A percentile compares a stretch with the other conserved stretches of the same genome.
Evolutionary conservation across 2,797 vertebrate species (phyloP).

Genomic region (Masticophis lateralis): DNA sequence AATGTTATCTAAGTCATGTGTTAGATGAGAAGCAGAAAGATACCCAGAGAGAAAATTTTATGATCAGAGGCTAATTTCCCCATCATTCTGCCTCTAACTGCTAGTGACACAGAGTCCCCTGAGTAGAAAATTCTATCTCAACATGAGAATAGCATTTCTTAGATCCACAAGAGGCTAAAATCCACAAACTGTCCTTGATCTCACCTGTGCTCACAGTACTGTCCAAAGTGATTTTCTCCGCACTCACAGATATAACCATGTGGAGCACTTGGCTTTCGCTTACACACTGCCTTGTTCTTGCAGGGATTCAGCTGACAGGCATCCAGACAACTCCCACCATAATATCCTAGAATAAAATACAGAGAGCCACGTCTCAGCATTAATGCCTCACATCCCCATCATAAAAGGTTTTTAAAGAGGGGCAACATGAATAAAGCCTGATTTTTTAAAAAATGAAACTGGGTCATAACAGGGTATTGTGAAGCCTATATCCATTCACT

Average conservation of each 20-base stretch:
- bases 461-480: neutral
- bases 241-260: slow-evolving; percentile 93
- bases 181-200: neutral
- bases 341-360: slow-evolving; percentile 80
- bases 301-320: slow-evolving; percentile 95
- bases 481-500: neutral
- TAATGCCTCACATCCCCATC: neutral
- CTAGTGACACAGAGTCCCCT: neutral
- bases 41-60: neutral
- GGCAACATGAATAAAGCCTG: neutral
- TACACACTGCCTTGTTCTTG: slow-evolving; percentile 92
- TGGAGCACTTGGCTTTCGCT: slow-evolving; percentile 81
- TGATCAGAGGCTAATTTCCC: neutral
- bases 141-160: neutral
- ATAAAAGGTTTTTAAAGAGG: neutral
- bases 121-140: neutral
- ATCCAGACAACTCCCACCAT: slow-evolving; percentile 87
- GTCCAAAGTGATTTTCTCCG: slow-evolving; percentile 87
- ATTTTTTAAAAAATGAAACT: neutral
- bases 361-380: neutral
- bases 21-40: neutral
- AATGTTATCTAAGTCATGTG: neutral
- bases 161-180: neutral
- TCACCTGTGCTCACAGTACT: slow-evolving; percentile 97
- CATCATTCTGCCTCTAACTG: neutral